A percentile compares a stretch with the other conserved stretches of the same genome.
Evolutionary conservation across 1,140 invertebrate species (phyloP).

Genomic region (Pectinophora gossypiella): DNA sequence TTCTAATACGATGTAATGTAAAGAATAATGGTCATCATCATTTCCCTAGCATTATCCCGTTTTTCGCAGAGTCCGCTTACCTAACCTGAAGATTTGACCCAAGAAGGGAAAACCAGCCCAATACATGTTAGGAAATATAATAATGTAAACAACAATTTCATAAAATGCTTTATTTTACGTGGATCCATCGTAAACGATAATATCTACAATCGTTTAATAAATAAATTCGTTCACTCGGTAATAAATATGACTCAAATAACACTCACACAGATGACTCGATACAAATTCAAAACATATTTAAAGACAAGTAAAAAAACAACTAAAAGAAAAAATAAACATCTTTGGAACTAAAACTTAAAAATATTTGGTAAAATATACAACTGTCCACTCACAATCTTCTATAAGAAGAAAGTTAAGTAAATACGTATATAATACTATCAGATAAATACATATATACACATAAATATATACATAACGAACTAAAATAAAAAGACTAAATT

Average conservation of each 20-base stretch:
- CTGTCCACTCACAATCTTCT: background rate
- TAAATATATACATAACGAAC: background rate
- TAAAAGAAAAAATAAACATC: conserved; percentile 39
- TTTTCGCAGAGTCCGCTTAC: too few species aligned
- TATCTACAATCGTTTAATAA: conserved; percentile 19
- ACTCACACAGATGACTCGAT: conserved; percentile 27
- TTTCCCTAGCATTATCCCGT: too few species aligned
- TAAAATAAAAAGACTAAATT: background rate
- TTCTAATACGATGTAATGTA: too few species aligned
- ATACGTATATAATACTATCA: background rate
- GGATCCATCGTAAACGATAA: conserved; percentile 39
- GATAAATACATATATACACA: background rate
- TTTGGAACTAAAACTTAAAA: conserved; percentile 54
- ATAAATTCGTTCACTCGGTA: conserved; percentile 29
- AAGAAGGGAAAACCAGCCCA: too few species aligned
- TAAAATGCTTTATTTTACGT: conserved; percentile 34
- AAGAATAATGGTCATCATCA: too few species aligned
- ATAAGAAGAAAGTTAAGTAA: background rate
- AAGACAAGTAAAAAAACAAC: conserved; percentile 24
- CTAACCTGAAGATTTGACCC: too few species aligned
- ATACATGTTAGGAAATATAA: too few species aligned
- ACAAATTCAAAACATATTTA: conserved; percentile 22
- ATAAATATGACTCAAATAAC: conserved; percentile 52
- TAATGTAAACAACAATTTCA: conserved; percentile 18
- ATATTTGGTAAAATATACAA: conserved; percentile 39